Evolutionary conservation across 1,140 invertebrate genomes (phyloP).

Genomic region (Zaprionus taronus): DNA sequence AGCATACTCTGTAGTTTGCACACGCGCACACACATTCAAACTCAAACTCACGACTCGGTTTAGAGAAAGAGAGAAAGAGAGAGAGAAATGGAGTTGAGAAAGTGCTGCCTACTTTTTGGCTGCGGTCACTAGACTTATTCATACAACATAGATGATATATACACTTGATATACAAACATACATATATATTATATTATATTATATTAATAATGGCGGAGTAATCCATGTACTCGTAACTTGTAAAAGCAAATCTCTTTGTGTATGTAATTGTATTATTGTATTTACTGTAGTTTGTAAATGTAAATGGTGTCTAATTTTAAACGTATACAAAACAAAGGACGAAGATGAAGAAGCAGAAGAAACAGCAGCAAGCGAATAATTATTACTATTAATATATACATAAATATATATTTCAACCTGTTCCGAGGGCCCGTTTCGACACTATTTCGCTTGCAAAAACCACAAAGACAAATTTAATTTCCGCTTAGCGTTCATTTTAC

Average conservation of each 20-base stretch:
- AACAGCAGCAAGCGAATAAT: conserved; percentile 23
- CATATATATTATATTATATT: neutral
- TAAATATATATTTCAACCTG: conserved; percentile 28
- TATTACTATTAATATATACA: conserved; percentile 35
- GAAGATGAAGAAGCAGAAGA: conserved; percentile 1
- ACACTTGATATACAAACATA: conserved; percentile 12
- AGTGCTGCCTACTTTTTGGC: conserved; percentile 60
- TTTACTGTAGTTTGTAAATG: conserved; percentile 55
- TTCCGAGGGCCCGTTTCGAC: neutral
- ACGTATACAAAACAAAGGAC: conserved; percentile 43
- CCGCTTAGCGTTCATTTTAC: neutral
- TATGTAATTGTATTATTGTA: conserved; percentile 66
- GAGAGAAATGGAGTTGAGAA: conserved; percentile 11
- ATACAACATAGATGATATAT: conserved; percentile 11
- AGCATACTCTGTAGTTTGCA: neutral
- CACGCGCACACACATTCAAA: conserved; percentile 12
- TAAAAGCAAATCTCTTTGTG: conserved; percentile 49
- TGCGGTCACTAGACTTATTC: conserved; percentile 5
- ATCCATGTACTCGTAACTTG: conserved; percentile 3
- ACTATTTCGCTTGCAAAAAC: neutral
- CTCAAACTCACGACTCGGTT: conserved; percentile 9
- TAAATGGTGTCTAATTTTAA: conserved; percentile 75
- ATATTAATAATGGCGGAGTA: conserved; percentile 2
- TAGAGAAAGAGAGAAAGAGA: conserved; percentile 15
- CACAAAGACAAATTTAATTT: neutral